Evolutionary conservation across 2,888 invertebrate species (phyloP).

Genomic region (Phasia obesa): DNA sequence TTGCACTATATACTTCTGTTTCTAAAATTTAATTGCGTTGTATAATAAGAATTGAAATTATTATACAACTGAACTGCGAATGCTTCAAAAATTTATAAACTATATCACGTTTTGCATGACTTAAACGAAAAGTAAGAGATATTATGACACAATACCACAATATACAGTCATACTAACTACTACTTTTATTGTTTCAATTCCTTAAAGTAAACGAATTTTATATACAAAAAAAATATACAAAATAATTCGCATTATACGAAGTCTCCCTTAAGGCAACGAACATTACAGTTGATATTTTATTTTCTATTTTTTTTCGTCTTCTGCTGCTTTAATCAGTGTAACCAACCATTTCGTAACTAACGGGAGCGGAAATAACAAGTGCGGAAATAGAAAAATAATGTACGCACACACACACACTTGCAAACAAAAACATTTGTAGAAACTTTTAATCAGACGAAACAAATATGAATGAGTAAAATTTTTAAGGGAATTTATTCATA

Average conservation of each 20-base stretch:
- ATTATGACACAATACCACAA: no score
- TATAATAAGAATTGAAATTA: no score
- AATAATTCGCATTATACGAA: slow-evolving; percentile 14
- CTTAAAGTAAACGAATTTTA: slow-evolving; percentile 8
- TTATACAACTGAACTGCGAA: no score
- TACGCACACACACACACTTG: not conserved
- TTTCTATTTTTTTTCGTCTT: slow-evolving; percentile 7
- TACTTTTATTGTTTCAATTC: slow-evolving; percentile 12
- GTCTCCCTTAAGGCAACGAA: slow-evolving; percentile 25
- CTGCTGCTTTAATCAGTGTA: slow-evolving; percentile 57
- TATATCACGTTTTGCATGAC: no score
- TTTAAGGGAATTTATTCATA: slow-evolving; percentile 11
- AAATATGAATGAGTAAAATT: slow-evolving; percentile 2
- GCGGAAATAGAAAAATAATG: not conserved
- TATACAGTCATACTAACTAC: no score
- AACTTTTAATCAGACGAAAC: slow-evolving; percentile 26
- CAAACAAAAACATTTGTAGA: not conserved
- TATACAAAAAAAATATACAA: not conserved
- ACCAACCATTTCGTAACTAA: slow-evolving; percentile 59
- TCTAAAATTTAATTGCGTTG: no score
- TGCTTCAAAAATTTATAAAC: no score
- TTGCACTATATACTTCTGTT: no score
- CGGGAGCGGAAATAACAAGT: slow-evolving; percentile 62
- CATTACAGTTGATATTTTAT: not conserved
- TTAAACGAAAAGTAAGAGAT: no score